Evolutionary conservation across 2,113 vertebrate species (phyloP), one percentile per base, ranked within the genome.

Genomic region (Chitala chitala): DNA sequence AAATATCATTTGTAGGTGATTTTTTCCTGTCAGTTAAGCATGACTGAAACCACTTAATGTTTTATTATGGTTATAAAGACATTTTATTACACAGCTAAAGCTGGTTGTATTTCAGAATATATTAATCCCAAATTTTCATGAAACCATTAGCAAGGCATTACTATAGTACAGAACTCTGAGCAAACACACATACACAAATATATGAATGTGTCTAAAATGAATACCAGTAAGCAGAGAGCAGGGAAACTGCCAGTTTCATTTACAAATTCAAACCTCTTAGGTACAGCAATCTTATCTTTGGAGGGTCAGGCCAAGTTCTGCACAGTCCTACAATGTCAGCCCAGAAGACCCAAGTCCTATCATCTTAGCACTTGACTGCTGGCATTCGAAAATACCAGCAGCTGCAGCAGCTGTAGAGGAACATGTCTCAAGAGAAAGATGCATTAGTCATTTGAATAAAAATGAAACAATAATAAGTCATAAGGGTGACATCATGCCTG

Each of bases 381-480:
- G 56, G 56, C 63, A 65, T 65, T n/a, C 63, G 24, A 65, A n/a
- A 42, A 38, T 38, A 65, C 40, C 38, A 42, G 38, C 40, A 38
- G 40, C 63, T 65, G 33, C 42, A 42, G 15, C 42, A 42, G 24
- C 63, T 42, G 40, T 65, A 44, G 20, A 15, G 56, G 38, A 65
- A 44, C 20, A 20, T 51, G 48, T 10, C 48, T 20, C 12, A 20
- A 51, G 48, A 15, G 48, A 51, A 65, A 31, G 26, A 59, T 20
- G 63, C 63, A 65, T 65, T 65, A 65, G 63, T 65, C 63, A 65
- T 42, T n/a, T 65, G 63, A 65, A 42, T 44, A 65, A 65, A 65
- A 65, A 65, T 65, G 63, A 65, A 42, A 65, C 63, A 65, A 44
- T 65, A 42, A 65, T 65, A 44, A 65, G 36, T 65, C 38, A 42